phyloP scores from a whole-genome alignment of 2,113 vertebrate genomes.

The Corvus moneduloides region DNA sequence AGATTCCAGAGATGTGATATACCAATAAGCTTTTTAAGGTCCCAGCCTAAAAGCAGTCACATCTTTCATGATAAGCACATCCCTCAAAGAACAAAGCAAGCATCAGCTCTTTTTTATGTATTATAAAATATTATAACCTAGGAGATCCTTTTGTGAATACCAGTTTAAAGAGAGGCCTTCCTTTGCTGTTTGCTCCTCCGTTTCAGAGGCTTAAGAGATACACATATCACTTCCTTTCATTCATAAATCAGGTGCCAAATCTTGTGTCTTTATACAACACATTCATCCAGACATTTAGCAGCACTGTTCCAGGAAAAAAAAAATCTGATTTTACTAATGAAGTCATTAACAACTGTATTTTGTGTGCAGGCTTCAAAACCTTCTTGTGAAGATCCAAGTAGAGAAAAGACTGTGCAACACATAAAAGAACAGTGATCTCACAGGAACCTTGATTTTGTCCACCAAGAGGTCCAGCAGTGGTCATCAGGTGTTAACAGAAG shows the following conservation, averaged over 20 bases:
- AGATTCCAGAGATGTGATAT: background rate
- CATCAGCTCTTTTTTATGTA: background rate
- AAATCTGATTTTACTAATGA: background rate
- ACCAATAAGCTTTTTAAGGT: background rate
- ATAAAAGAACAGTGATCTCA: background rate
- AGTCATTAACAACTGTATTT: background rate
- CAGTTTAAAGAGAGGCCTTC: background rate
- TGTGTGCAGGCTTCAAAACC: background rate
- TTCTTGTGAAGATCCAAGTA: background rate
- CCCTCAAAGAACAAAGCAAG: conserved; percentile 17
- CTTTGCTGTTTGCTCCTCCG: background rate
- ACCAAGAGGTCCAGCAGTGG: background rate
- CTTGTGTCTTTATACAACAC: background rate
- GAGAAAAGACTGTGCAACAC: background rate
- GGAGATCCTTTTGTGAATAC: background rate
- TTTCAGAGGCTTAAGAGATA: background rate
- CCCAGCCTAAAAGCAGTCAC: background rate
- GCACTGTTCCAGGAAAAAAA: background rate
- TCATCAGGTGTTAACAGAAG: background rate
- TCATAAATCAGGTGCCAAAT: background rate
- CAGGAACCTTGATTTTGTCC: background rate
- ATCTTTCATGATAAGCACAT: background rate
- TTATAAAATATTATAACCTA: background rate
- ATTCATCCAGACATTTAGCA: background rate
- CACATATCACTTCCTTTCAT: background rate